Evolutionary conservation across 2,797 vertebrate genomes (phyloP).

Genomic region (Holocentrus rufus): DNA sequence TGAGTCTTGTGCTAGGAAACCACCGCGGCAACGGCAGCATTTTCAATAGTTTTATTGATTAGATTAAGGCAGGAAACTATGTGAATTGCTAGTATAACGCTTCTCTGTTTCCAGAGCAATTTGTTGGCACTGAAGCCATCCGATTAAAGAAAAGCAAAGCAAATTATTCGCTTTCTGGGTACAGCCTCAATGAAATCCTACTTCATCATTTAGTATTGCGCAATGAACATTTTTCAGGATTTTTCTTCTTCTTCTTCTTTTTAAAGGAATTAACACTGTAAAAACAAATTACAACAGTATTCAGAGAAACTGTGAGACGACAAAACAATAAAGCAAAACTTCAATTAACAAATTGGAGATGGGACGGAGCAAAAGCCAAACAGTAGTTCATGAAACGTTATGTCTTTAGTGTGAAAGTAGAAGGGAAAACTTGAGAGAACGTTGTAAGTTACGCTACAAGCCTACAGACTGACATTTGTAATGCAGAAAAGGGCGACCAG

Average conservation of each 20-base stretch:
- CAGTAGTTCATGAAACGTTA: neutral
- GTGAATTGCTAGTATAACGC: conserved; percentile 31
- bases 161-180: conserved; percentile 1
- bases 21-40: conserved; percentile 18
- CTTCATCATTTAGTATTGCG: conserved; percentile 9
- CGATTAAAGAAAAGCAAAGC: conserved; percentile 25
- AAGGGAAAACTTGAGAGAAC: neutral
- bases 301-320: no score
- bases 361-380: neutral
- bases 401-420: neutral
- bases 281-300: neutral
- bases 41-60: conserved; percentile 25
- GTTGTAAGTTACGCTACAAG: neutral
- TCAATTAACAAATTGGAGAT: neutral
- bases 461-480: conserved; percentile 89
- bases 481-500: conserved; percentile 91
- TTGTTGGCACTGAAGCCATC: conserved; percentile 5
- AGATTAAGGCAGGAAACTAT: conserved; percentile 39
- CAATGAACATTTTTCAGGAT: conserved; percentile 7
- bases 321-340: neutral
- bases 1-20: conserved; percentile 14
- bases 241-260: neutral
- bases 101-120: conserved; percentile 24
- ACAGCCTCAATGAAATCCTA: conserved; percentile 16
- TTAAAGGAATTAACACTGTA: neutral